Evolutionary conservation across 2,888 invertebrate genomes (phyloP).

Genomic region (Chouioia cunea): DNA sequence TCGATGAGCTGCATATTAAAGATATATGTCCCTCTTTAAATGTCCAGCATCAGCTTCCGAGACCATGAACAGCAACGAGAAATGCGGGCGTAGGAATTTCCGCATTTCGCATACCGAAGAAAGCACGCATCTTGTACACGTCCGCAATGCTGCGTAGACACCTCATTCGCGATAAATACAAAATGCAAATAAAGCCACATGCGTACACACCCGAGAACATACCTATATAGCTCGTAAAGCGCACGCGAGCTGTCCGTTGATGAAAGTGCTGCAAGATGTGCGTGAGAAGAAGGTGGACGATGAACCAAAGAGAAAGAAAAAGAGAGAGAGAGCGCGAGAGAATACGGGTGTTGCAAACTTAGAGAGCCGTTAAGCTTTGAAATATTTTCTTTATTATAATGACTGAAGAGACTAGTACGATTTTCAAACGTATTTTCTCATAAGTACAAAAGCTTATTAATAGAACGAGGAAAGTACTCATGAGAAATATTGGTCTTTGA

Average conservation of each 20-base stretch:
- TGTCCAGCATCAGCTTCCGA: too few relatives aligned
- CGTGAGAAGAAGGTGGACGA: slow-evolving; percentile 13
- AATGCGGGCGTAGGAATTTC: slow-evolving; percentile 10
- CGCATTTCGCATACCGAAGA: slow-evolving; percentile 3
- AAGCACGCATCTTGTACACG: not conserved
- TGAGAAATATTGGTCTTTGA: too few relatives aligned
- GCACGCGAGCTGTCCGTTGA: slow-evolving; percentile 45
- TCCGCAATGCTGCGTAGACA: slow-evolving; percentile 33
- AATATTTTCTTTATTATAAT: too few relatives aligned
- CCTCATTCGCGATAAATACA: slow-evolving; percentile 60
- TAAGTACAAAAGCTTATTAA: too few relatives aligned
- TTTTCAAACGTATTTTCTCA: too few relatives aligned
- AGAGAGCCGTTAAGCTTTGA: too few relatives aligned
- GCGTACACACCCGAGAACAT: slow-evolving; percentile 28
- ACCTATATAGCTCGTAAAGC: slow-evolving; percentile 43
- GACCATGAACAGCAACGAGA: not conserved
- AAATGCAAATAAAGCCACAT: slow-evolving; percentile 58
- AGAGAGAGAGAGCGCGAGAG: slow-evolving; percentile 3
- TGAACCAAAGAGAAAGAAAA: too few relatives aligned
- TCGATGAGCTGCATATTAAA: too few relatives aligned
- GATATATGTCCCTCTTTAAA: too few relatives aligned
- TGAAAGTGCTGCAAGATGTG: slow-evolving; percentile 36
- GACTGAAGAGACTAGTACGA: too few relatives aligned
- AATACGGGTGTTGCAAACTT: slow-evolving; percentile 3
- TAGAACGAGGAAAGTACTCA: too few relatives aligned